Percentiles rank a stretch among this genome's conserved stretches.
These are phyloP conservation scores for Neogale vison DNA, from an alignment of 2,113 vertebrate genomes.

Conservation along the genomic window DNA sequence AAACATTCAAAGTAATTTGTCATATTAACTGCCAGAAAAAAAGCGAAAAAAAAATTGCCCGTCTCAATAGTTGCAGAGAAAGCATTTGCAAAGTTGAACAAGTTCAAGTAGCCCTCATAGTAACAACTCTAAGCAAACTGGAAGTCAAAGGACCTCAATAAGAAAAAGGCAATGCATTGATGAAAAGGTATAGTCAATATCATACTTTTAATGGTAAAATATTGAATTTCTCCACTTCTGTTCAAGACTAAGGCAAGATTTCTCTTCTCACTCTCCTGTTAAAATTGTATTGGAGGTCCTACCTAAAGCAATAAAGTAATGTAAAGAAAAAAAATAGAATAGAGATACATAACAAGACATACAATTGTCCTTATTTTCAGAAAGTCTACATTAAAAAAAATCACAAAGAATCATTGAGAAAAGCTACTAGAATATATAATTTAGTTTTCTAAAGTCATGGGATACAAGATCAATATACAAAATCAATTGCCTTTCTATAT, in stretches of 20 bases:
- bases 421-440: not conserved
- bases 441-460: not conserved
- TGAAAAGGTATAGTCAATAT: not conserved
- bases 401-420: not conserved
- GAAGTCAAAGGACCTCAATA: not conserved
- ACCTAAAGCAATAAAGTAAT: not conserved
- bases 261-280: not conserved
- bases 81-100: not conserved
- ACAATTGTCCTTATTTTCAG: not conserved
- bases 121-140: not conserved
- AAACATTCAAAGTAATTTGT: not conserved
- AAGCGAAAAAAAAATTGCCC: not conserved
- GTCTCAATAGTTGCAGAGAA: not conserved
- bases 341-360: not conserved
- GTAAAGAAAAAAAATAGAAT: not conserved
- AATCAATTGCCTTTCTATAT: not conserved
- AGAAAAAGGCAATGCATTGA: accelerated
- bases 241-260: not conserved
- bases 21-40: not conserved
- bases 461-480: not conserved
- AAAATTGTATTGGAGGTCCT: too few species aligned
- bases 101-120: not conserved
- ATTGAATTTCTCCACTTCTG: not conserved
- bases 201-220: not conserved
- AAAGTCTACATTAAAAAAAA: not conserved